Percentiles rank a stretch among this genome's conserved stretches.
Conservation (phyloP, 2,113 vertebrate species). For the Danio rerio region GRCz12tu NC_133186.1:28219501-28220000, state of each 20-base stretch:
- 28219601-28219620: background rate
- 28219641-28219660: constrained; percentile 23
- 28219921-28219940: background rate
- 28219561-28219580: background rate
- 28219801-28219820: background rate
- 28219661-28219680: background rate
- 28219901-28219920: background rate
- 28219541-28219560: constrained; percentile 17
- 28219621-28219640: constrained; percentile 31
- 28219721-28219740: background rate
- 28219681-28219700: background rate
- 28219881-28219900: background rate
- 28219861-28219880: background rate
- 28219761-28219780: constrained; percentile 18
- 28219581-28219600: too few relatives aligned
- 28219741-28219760: background rate
- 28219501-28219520: background rate
- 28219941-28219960: background rate
- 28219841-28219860: background rate
- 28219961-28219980: background rate
- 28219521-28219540: background rate
- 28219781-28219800: constrained; percentile 14
- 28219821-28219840: background rate
- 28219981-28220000: constrained; percentile 42
- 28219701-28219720: background rate